phyloP scores from a whole-genome alignment of 2,797 vertebrate species.

The Otolemur crassicaudatus region DNA sequence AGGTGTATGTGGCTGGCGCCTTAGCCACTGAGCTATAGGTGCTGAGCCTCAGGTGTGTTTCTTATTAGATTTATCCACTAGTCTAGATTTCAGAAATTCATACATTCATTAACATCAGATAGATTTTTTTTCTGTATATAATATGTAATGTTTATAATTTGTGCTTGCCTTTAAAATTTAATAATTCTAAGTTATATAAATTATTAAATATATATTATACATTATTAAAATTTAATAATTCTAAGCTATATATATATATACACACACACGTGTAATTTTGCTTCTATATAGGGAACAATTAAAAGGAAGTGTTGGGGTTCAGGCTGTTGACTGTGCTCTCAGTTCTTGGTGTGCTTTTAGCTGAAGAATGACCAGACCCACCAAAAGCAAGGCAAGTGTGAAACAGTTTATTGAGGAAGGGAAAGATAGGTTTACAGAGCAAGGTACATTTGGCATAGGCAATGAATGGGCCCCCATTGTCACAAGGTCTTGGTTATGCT shows the following conservation, averaged over 20 bases:
- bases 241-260: background rate
- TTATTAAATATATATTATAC: too few relatives aligned
- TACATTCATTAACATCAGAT: background rate
- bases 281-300: background rate
- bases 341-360: too few relatives aligned
- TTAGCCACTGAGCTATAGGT: too few relatives aligned
- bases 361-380: too few relatives aligned
- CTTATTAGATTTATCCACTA: background rate
- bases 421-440: too few relatives aligned
- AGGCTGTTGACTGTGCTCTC: too few relatives aligned
- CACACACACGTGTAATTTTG: background rate
- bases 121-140: background rate
- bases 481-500: too few relatives aligned
- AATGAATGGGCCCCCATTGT: too few relatives aligned
- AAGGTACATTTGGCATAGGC: too few relatives aligned
- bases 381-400: too few relatives aligned
- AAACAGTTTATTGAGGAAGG: too few relatives aligned
- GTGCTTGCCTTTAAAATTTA: background rate
- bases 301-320: background rate
- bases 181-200: background rate
- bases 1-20: too few relatives aligned
- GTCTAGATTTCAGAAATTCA: background rate
- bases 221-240: constrained; percentile 13
- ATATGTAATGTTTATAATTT: background rate
- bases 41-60: background rate